Conservation (phyloP, 2,888 invertebrate species). For the Mythimna pallens region DNA sequence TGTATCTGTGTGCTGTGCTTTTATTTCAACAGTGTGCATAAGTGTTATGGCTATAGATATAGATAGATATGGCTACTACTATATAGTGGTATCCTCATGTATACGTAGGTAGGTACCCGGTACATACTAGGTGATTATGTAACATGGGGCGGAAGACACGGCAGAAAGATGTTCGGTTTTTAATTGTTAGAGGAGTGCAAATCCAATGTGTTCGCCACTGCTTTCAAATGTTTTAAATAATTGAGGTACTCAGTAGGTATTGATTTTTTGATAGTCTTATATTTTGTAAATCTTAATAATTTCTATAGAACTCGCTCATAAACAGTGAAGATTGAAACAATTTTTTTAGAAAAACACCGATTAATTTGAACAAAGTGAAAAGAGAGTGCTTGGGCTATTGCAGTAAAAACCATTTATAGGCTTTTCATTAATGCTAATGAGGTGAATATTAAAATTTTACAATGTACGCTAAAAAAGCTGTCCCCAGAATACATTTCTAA, state of each 20-base stretch:
- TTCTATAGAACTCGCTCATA: background rate
- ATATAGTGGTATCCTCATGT: constrained; percentile 21
- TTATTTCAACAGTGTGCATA: constrained; percentile 31
- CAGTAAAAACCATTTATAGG: background rate
- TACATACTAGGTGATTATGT: constrained; percentile 54
- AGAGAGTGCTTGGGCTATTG: rapidly evolving
- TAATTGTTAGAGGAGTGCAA: background rate
- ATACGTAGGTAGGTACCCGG: constrained; percentile 37
- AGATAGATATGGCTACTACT: constrained; percentile 36
- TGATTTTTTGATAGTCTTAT: background rate
- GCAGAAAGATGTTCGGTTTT: background rate
- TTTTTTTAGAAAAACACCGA: background rate
- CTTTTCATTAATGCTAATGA: background rate
- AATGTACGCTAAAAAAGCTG: too few relatives aligned
- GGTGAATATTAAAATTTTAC: too few relatives aligned
- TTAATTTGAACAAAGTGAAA: background rate
- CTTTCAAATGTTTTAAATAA: background rate
- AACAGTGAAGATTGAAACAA: too few relatives aligned
- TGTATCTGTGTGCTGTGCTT: constrained; percentile 25
- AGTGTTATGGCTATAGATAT: constrained; percentile 45
- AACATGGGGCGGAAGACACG: constrained; percentile 29
- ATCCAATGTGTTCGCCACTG: background rate
- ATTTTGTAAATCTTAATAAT: background rate
- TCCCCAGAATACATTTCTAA: too few relatives aligned
- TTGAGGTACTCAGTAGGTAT: too few relatives aligned